phyloP scores from a whole-genome alignment of 2,797 vertebrate genomes.

The Pipistrellus pygmaeus region DNA sequence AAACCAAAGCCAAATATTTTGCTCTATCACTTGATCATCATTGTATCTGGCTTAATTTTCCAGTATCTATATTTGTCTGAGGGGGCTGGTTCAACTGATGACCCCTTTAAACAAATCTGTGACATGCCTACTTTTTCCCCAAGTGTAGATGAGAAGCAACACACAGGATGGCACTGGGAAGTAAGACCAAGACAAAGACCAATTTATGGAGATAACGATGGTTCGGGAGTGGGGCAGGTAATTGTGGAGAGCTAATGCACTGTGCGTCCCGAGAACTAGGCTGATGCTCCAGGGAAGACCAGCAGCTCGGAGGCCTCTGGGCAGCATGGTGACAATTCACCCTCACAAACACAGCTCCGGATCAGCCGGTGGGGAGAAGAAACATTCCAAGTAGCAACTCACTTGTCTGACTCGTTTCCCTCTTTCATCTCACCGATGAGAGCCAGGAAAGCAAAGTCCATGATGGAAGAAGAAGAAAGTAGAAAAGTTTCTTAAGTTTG shows the following conservation, averaged over 20 bases:
- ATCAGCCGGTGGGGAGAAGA: background rate
- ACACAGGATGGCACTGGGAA: background rate
- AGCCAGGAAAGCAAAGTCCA: background rate
- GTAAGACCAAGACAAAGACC: background rate
- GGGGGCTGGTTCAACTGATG: background rate
- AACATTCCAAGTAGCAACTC: background rate
- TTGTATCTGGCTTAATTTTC: background rate
- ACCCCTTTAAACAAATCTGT: background rate
- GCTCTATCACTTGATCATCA: too few relatives aligned
- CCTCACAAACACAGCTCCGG: background rate
- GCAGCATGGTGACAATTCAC: background rate
- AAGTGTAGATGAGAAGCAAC: background rate
- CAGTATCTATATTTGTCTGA: background rate
- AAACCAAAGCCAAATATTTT: background rate
- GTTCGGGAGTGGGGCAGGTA: background rate
- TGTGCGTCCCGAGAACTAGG: background rate
- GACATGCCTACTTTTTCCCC: conserved; percentile 21
- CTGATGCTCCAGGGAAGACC: background rate
- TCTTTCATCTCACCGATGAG: background rate
- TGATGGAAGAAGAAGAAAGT: background rate
- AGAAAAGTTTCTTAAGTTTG: background rate
- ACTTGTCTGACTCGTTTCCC: background rate
- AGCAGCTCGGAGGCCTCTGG: background rate
- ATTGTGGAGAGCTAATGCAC: background rate
- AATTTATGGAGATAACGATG: background rate